These are phyloP conservation scores for Melinaea menophilus DNA, from an alignment of 2,888 invertebrate genomes.

Conservation along the genomic window DNA sequence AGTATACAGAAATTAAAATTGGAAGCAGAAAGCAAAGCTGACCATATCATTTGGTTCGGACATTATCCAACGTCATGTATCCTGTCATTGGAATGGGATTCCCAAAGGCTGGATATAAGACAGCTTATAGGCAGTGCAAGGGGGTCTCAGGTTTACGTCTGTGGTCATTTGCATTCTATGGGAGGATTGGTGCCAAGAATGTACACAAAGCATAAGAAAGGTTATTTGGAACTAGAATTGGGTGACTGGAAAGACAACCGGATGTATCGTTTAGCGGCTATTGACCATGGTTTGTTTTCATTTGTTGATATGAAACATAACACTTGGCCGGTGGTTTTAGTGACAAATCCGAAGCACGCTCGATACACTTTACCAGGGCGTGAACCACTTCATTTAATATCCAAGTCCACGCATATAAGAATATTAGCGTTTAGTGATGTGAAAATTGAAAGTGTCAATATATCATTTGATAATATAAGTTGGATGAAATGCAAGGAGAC, in stretches of 20 bases:
- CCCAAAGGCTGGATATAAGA: constrained; percentile 72
- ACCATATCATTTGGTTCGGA: constrained; percentile 82
- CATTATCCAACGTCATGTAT: constrained; percentile 96
- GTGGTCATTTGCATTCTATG: constrained; percentile 93
- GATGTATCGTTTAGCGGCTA: constrained; percentile 89
- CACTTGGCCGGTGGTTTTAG: constrained; percentile 88
- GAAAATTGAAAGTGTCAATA: constrained; percentile 79
- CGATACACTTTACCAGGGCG: constrained; percentile 83
- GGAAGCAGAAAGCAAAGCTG: constrained; percentile 69
- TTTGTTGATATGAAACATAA: constrained; percentile 87
- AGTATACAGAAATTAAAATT: constrained; percentile 76
- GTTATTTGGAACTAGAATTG: constrained; percentile 91
- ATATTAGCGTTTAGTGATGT: constrained; percentile 87
- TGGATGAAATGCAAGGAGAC: constrained; percentile 81
- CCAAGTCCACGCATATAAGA: constrained; percentile 87
- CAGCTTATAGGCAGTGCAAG: constrained; percentile 78
- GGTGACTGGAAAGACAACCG: constrained; percentile 96
- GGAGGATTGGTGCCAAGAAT: constrained; percentile 88
- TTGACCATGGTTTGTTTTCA: constrained; percentile 93
- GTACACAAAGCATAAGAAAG: constrained; percentile 90
- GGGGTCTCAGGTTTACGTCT: constrained; percentile 86
- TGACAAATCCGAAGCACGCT: constrained; percentile 95
- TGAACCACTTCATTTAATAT: constrained; percentile 83
- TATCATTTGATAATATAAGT: constrained; percentile 80
- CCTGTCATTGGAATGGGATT: constrained; percentile 75